Evolutionary conservation across 2,888 invertebrate genomes (phyloP).

Genomic region (Lycia hirtaria): DNA sequence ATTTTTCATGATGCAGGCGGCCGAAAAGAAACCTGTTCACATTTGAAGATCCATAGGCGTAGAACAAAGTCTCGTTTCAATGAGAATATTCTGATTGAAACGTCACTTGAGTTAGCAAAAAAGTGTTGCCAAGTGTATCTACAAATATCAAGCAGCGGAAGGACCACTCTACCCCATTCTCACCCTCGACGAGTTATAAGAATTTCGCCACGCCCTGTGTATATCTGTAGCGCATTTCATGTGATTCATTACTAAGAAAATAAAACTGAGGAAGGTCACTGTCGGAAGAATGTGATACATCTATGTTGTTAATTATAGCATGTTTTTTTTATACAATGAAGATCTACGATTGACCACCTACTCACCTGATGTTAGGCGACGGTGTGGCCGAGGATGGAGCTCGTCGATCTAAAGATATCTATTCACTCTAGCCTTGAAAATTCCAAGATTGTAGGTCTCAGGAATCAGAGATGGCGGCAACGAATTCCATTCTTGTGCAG

Average conservation of each 20-base stretch:
- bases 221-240: constrained; percentile 27
- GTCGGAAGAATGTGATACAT: background rate
- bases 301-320: background rate
- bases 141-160: constrained; percentile 33
- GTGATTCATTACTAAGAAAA: constrained; percentile 26
- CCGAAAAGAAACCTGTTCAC: background rate
- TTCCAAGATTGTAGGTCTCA: no score
- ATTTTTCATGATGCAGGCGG: background rate
- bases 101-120: constrained; percentile 17
- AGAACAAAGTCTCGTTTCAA: constrained; percentile 1
- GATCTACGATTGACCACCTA: no score
- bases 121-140: constrained; percentile 19
- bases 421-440: no score
- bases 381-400: no score
- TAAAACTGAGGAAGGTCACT: constrained; percentile 15
- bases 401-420: no score
- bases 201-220: constrained; percentile 23
- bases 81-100: constrained; percentile 12
- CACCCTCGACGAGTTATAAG: constrained; percentile 23
- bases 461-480: no score
- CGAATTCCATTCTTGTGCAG: no score
- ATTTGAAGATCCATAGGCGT: constrained; percentile 1
- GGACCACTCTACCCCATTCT: constrained; percentile 25
- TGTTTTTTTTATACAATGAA: no score
- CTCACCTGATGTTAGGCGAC: no score